Conservation (phyloP, 30 jellyfish, hydroid and myxozoan species). For the Chironex yamaguchii region DNA sequence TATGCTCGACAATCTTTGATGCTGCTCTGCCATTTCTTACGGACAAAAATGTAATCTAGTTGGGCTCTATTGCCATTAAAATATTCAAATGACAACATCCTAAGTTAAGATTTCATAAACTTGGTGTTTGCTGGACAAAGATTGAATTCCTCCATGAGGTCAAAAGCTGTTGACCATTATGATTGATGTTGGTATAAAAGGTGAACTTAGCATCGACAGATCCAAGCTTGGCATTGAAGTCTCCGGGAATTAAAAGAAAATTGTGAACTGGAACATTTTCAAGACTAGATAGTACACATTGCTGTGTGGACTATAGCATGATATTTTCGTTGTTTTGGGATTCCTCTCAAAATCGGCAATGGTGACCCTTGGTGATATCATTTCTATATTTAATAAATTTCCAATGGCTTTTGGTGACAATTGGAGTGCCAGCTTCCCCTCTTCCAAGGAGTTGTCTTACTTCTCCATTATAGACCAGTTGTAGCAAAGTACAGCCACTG, state of each 20-base stretch:
- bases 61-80: slow-evolving; percentile 40
- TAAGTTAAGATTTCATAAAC: slow-evolving; percentile 8
- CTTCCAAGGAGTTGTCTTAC: too few species aligned
- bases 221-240: neutral
- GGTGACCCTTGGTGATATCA: too few species aligned
- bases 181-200: neutral
- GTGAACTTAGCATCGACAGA: neutral
- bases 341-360: too few species aligned
- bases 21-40: slow-evolving; percentile 22
- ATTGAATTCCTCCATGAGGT: neutral
- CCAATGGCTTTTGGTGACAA: too few species aligned
- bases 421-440: too few species aligned
- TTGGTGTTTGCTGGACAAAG: neutral
- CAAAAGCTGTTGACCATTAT: neutral
- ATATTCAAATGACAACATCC: slow-evolving; percentile 17
- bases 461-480: too few species aligned
- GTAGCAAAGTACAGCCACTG: too few species aligned
- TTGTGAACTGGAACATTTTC: neutral
- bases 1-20: neutral
- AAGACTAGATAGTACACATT: neutral
- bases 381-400: too few species aligned
- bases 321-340: too few species aligned
- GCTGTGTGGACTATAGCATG: too few species aligned
- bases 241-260: neutral
- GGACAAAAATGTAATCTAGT: slow-evolving; percentile 13